Base-by-base conservation (phyloP, 2,888 invertebrate species). In the Andrena trimmerana region DNA sequence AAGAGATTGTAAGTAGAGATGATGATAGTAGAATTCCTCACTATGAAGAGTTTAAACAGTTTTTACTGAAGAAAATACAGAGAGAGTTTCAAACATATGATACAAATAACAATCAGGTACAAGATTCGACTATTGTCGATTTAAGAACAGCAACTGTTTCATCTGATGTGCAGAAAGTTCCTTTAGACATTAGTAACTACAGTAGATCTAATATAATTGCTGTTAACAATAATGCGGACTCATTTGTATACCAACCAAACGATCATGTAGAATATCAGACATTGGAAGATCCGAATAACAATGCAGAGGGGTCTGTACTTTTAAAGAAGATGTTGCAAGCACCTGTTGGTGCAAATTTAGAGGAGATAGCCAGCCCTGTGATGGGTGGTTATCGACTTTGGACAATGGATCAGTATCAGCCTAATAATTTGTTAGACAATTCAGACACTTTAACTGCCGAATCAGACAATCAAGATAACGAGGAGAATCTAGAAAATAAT, bases 281-380 rank as follows among this genome's bases (percentile, higher is more conserved):
- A 4, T 0, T 78, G 13, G 81, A 84, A 10, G 88, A 90, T 62
- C 27, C 87, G 0, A 89, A 74, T 8, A 73, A 20, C 16, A 86
- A 84, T 52, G 31, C 73, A 0, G 85, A 86, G 4, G 90, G 88
- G 3, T 88, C 93, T 0, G 84, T 92, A 13, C 81, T 93, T 3
- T 57, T 94, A 0, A 93, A 92, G 78, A 92, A 92, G 84, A 93
- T 94, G 93, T 85, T 94, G 4, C 93, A 94, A 77, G 94, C 94
- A 16, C 94, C 94, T 16, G 89, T 86, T 1, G 94, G 94, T 24
- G 92, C 92, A 2, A 92, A 93, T 87, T 84, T 94, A 20, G 92
- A 92, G 36, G 92, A 92, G 60, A 92, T 93, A 59, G 93, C 92
- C 6, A 91, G 91, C 70, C 92, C 93, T 1, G 89, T 90, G 0